phyloP scores from a whole-genome alignment of 2,113 vertebrate species.

The Mormoops blainvillei region DNA sequence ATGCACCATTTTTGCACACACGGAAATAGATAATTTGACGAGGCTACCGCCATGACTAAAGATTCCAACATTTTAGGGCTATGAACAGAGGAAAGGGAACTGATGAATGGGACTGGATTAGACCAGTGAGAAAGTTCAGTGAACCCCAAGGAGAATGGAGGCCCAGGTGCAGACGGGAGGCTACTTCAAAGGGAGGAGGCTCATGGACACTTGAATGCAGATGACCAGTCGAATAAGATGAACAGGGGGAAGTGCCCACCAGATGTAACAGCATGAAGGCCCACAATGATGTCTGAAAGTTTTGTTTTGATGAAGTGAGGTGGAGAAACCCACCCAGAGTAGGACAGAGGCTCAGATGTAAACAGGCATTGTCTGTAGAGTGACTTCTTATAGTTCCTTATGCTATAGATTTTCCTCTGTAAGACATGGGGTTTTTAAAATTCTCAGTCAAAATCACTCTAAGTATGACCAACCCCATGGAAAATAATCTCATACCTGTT shows the following conservation, averaged over 20 bases:
- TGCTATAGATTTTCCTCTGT: neutral
- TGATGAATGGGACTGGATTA: neutral
- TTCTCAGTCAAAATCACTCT: neutral
- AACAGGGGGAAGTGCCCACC: neutral
- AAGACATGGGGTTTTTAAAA: neutral
- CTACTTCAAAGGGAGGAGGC: neutral
- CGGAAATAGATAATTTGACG: neutral
- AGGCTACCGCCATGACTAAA: neutral
- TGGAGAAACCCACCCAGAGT: neutral
- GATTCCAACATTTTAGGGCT: neutral
- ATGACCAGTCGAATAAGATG: neutral
- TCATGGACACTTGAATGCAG: neutral
- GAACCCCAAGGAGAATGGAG: neutral
- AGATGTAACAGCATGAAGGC: too few species aligned
- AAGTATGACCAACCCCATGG: neutral
- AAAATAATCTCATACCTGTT: neutral
- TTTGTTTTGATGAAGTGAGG: neutral
- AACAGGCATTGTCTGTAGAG: neutral
- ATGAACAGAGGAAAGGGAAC: neutral
- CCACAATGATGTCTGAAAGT: neutral
- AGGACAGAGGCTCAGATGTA: neutral
- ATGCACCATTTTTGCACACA: neutral
- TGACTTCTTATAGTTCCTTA: neutral
- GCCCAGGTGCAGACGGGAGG: neutral
- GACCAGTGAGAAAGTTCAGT: neutral